These are phyloP conservation scores for Ceratotherium simum DNA, from an alignment of 2,113 vertebrate genomes.

Conservation along the genomic window DNA sequence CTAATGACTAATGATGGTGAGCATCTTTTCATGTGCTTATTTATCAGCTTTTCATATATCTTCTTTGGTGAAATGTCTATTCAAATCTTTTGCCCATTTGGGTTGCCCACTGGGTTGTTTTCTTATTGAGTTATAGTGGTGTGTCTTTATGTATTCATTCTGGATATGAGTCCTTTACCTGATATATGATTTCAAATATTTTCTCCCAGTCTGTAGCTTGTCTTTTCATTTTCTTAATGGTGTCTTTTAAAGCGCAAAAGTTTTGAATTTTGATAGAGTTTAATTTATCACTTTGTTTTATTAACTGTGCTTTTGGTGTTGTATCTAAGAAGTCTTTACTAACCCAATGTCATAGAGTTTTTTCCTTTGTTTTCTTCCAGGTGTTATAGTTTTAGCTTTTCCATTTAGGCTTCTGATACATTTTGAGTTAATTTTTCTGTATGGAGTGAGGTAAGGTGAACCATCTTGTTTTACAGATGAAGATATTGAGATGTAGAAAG, in stretches of 20 bases:
- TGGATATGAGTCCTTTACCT: background rate
- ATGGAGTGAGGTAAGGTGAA: background rate
- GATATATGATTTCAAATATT: background rate
- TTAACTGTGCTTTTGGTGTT: background rate
- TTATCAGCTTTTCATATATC: background rate
- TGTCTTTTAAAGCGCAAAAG: background rate
- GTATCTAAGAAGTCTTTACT: background rate
- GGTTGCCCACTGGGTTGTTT: background rate
- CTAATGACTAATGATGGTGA: background rate
- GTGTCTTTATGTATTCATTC: background rate
- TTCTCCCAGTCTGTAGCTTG: background rate
- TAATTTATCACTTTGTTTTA: background rate
- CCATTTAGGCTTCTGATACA: background rate
- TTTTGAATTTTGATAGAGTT: slow-evolving; percentile 47
- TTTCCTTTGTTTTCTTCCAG: background rate
- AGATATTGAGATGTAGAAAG: background rate
- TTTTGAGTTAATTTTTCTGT: background rate
- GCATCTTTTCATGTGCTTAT: background rate
- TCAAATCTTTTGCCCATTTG: background rate
- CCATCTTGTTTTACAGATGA: background rate
- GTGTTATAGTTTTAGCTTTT: background rate
- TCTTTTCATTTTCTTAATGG: background rate
- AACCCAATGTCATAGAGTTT: background rate
- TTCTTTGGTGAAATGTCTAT: slow-evolving; percentile 27
- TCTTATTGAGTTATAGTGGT: background rate